These are phyloP conservation scores for Mormyrus hasselquistii DNA, from an alignment of 2,797 vertebrate genomes.

Conservation along the genomic window DNA sequence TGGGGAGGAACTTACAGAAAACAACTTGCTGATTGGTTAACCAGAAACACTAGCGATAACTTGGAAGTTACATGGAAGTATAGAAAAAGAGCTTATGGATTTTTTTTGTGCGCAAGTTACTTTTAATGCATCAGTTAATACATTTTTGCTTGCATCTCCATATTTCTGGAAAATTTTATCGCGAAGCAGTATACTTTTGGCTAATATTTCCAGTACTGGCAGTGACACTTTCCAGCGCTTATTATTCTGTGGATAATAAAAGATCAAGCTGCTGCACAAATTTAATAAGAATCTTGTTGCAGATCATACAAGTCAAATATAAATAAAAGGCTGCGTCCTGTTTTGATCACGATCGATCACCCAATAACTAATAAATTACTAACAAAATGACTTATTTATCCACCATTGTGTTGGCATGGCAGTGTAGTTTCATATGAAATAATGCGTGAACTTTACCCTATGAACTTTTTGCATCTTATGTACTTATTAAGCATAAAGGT, in stretches of 20 bases:
- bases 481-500: background rate
- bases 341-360: background rate
- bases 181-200: background rate
- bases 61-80: background rate
- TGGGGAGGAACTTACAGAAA: background rate
- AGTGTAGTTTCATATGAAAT: background rate
- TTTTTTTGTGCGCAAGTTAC: background rate
- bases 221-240: background rate
- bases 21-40: background rate
- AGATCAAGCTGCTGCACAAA: background rate
- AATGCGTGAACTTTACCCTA: background rate
- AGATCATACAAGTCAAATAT: background rate
- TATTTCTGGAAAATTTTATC: background rate
- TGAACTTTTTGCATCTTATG: background rate
- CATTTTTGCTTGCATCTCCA: background rate
- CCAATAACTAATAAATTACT: background rate
- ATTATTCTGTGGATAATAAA: background rate
- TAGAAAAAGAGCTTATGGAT: background rate
- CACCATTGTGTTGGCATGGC: background rate
- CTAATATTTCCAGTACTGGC: background rate
- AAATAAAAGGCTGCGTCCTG: background rate
- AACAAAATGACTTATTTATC: background rate
- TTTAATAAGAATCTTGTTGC: background rate
- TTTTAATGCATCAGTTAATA: background rate
- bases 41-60: background rate